phyloP scores from a whole-genome alignment of 2,797 vertebrate genomes.

The Sphaeramia orbicularis region DNA sequence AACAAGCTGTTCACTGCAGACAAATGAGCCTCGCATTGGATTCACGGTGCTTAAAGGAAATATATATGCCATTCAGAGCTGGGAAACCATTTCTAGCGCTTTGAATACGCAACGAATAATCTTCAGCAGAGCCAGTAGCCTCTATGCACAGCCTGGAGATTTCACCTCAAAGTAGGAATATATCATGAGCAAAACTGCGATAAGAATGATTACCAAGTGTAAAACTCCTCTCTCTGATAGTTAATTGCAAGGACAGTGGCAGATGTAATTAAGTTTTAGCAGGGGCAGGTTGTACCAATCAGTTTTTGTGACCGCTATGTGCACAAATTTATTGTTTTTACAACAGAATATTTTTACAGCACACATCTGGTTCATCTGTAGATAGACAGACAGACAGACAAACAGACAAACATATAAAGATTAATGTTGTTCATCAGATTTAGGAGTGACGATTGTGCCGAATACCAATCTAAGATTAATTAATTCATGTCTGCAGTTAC shows the following conservation, averaged over 20 bases:
- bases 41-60: slow-evolving; percentile 41
- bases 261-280: slow-evolving; percentile 15
- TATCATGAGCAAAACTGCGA: slow-evolving; percentile 14
- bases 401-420: slow-evolving; percentile 13
- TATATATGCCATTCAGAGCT: slow-evolving; percentile 50
- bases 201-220: slow-evolving; percentile 16
- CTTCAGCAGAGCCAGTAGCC: not conserved
- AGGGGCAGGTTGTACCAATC: slow-evolving; percentile 6
- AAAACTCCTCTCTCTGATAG: slow-evolving; percentile 1
- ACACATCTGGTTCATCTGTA: slow-evolving; percentile 24
- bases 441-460: slow-evolving; percentile 34
- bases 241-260: slow-evolving; percentile 21
- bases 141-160: slow-evolving; percentile 6
- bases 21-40: slow-evolving; percentile 44
- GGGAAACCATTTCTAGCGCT: slow-evolving; percentile 51
- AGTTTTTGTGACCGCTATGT: slow-evolving; percentile 15
- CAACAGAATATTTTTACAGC: slow-evolving; percentile 7
- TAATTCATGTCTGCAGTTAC: slow-evolving; percentile 56
- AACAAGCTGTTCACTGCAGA: slow-evolving; percentile 41
- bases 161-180: slow-evolving; percentile 8
- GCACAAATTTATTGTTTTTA: not conserved
- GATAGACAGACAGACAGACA: not conserved
- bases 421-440: slow-evolving; percentile 23
- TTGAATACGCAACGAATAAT: slow-evolving; percentile 10
- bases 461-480: slow-evolving; percentile 56